Evolutionary conservation across 2,888 invertebrate species (phyloP), one percentile per base, ranked within the genome.

Genomic region (Iphiclides podalirius): DNA sequence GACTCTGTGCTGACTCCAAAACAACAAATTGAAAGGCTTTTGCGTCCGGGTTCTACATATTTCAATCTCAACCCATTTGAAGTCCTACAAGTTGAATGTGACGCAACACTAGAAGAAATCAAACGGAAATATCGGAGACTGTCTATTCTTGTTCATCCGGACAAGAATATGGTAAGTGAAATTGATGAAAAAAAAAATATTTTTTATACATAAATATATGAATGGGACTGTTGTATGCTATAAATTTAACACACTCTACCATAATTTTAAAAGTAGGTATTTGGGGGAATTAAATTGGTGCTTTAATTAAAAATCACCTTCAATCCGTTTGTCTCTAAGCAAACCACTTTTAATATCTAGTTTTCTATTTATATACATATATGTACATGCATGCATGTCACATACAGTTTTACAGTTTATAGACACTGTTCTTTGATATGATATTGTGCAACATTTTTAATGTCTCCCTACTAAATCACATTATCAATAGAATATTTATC

Each of bases 101-200:
- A 97, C 56, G 91, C 94, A 8, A 87, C 95, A 13, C 78, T 98
- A 47, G 97, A 98, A 63, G 97, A 97, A 74, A 94, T 98, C 45
- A 98, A 98, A 82, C 98, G 97, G 79, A 98, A 98, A 84, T 99
- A 98, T 83, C 92, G 97, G 73, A 92, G 96, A 88, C 91, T 99
- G 69, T 99, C 99, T 12, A 97, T 99, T 78, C 90, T 99, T 68
- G 98, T 99, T 26, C 99, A 99, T 93, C 99, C 99, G 14, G 99
- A 99, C 79, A 99, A 99, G 89, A 99, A 99, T 89, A 91, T 89
- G 63, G 89, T 90, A 64, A 77, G 82, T 67, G 17, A 41, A 20
- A 36, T 39, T 6, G 40, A 40, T 43, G 40, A 37, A 26, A n/a
- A 14, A 15, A 7, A 33, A 28, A 11, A 17, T 26, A 35, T 16